Base-by-base conservation (phyloP, 2,797 vertebrate genomes). In the Schizopygopsis malacanthus region DNA sequence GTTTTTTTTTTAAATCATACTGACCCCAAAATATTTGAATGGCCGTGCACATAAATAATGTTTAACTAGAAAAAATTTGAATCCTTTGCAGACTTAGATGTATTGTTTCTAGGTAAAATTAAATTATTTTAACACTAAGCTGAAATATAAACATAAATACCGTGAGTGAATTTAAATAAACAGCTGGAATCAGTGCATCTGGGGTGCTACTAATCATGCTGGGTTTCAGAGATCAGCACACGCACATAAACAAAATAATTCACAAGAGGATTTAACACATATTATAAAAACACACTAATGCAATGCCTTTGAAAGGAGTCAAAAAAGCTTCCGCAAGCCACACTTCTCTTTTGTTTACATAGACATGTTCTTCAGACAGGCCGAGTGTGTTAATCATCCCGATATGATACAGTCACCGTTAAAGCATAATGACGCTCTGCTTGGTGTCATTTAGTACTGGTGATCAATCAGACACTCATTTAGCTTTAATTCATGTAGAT, bases 401-500 rank as follows among this genome's bases (percentile, higher is more conserved):
- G 93, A 95, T 96, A 96, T 96, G 95, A 95, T 94, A 94, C 92
- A 94, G 94, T 95, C 94, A 94, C 94, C 94, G 95, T 94, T 94
- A 94, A 93, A 94, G 93, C 95, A 94, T 95, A 95, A 96, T 95
- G 95, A 94, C 94, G 94, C 92, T 81, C 85, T 91, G 92, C 90
- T 93, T 88, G 87, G 90, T 90, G 86, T 95, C 95, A 94, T 96
- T 96, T 95, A 93, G 92, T 89, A 91, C 87, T 90, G 92, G 95
- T 92, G 91, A 96, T 96, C 94, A 93, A 95, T 96, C 96, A 95
- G 93, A 89, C 90, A 89, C 95, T 95, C 95, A 95, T 96, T 95
- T 94, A 92, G 94, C 94, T 95, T 96, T 96, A 96, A 96, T 96
- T 96, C 95, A 96, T 96, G 96, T 95, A 96, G 96, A 96, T 95